A percentile compares a stretch with the other conserved stretches of the same genome.
These are phyloP conservation scores for Ploceus nigricollis DNA, from an alignment of 2,113 vertebrate species.

Conservation along the genomic window DNA sequence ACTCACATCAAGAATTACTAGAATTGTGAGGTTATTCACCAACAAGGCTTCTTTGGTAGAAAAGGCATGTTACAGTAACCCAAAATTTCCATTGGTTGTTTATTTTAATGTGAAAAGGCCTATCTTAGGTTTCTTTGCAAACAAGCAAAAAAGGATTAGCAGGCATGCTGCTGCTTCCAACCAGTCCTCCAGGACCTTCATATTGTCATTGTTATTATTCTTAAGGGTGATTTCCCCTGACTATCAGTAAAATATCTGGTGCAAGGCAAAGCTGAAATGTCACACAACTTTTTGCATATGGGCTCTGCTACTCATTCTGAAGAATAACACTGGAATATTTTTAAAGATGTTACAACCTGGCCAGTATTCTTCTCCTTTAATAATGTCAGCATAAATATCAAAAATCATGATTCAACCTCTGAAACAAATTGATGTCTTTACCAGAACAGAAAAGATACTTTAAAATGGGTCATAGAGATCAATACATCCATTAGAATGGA, in stretches of 20 bases:
- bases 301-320: background rate
- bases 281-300: background rate
- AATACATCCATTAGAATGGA: conserved; percentile 44
- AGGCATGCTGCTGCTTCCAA: background rate
- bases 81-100: background rate
- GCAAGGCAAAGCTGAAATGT: background rate
- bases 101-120: background rate
- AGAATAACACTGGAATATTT: background rate
- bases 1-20: background rate
- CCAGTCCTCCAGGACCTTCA: background rate
- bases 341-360: conserved; percentile 11
- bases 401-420: conserved; percentile 47
- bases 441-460: conserved; percentile 17
- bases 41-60: background rate
- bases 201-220: background rate
- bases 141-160: background rate
- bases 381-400: conserved; percentile 19
- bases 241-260: background rate
- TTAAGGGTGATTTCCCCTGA: background rate
- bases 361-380: background rate
- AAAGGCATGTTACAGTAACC: background rate
- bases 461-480: background rate
- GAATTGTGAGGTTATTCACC: background rate
- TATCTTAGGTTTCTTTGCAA: background rate
- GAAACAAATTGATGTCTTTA: conserved; percentile 42